Conservation (phyloP, 2,888 invertebrate genomes). For the Gortyna flavago region DNA sequence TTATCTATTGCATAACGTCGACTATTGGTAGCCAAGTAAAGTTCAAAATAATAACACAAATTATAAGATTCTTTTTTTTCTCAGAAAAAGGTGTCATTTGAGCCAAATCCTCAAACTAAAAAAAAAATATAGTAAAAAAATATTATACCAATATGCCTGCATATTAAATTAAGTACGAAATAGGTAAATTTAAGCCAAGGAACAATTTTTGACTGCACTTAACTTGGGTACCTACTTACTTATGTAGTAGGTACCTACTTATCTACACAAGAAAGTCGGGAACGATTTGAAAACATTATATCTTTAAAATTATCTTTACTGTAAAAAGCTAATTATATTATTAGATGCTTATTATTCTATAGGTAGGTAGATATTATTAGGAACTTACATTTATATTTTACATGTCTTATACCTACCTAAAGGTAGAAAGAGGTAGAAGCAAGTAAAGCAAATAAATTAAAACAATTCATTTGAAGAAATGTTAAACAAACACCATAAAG, state of each 20-base stretch:
- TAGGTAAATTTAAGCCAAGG: background rate
- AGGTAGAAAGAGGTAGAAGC: background rate
- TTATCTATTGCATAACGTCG: background rate
- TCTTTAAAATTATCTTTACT: background rate
- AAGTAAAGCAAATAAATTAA: background rate
- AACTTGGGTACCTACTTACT: background rate
- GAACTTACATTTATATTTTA: background rate
- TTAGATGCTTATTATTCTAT: background rate
- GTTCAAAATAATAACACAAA: background rate
- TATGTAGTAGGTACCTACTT: too few species aligned
- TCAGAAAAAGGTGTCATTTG: background rate
- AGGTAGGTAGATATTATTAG: background rate
- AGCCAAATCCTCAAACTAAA: background rate
- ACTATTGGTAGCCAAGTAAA: background rate
- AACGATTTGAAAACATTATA: background rate
- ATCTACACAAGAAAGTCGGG: background rate
- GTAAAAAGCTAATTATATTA: background rate
- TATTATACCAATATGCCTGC: background rate
- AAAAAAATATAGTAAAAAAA: background rate
- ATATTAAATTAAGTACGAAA: background rate
- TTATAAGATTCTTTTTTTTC: background rate
- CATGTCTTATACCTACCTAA: background rate
- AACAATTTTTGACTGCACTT: background rate
- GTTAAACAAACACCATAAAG: conserved; percentile 15
- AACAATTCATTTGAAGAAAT: conserved; percentile 11